Percentiles rank a stretch among this genome's conserved stretches.
phyloP scores from a whole-genome alignment of 2,113 vertebrate genomes.

The Caretta caretta region DNA sequence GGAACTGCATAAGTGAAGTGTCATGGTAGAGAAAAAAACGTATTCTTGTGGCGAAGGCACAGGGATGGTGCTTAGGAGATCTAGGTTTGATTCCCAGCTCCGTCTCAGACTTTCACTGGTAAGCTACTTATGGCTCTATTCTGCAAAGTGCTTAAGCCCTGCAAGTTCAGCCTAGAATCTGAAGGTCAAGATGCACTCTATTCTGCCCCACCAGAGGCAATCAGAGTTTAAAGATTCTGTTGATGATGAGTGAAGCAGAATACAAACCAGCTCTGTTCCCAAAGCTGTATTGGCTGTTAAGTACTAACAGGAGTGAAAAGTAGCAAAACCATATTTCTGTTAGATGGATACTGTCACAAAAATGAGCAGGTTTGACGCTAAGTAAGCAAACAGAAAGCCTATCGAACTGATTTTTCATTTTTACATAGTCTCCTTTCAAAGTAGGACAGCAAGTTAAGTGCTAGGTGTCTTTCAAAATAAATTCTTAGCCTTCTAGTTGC shows the following conservation, averaged over 20 bases:
- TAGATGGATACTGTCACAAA: fast-evolving
- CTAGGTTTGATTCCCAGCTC: not conserved
- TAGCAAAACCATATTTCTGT: not conserved
- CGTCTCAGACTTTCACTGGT: not conserved
- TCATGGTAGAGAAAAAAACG: not conserved
- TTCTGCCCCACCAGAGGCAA: not conserved
- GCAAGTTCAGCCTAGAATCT: not conserved
- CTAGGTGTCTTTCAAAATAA: not conserved
- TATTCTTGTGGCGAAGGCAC: not conserved
- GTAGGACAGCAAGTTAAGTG: not conserved
- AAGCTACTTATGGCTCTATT: slow-evolving; percentile 5
- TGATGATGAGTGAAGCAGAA: fast-evolving
- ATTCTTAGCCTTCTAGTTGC: not conserved
- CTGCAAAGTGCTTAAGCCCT: slow-evolving; percentile 3
- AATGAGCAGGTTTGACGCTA: not conserved
- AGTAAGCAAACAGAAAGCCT: not conserved
- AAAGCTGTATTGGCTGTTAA: not conserved
- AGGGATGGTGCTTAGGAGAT: not conserved
- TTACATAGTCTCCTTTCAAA: not conserved
- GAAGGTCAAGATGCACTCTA: not conserved
- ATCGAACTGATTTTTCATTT: not conserved
- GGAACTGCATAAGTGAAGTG: not conserved
- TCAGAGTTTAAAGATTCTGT: fast-evolving
- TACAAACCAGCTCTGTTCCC: not conserved
- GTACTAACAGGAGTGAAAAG: not conserved